These are phyloP conservation scores for Phodopus roborovskii DNA, from an alignment of 2,113 vertebrate genomes.

Conservation along the genomic window DNA sequence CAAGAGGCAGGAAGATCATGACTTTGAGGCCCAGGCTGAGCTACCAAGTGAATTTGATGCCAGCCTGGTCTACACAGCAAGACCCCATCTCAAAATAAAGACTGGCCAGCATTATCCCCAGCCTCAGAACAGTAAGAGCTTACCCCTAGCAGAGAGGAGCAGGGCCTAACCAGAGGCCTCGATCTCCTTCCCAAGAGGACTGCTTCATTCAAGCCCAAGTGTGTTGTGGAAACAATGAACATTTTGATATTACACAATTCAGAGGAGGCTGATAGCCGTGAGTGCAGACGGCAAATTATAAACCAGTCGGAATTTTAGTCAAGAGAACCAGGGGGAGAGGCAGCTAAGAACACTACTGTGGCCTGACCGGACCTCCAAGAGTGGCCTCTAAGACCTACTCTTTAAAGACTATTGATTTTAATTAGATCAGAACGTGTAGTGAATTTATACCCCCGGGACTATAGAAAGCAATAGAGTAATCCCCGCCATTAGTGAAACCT, in stretches of 20 bases:
- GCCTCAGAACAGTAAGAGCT: not conserved
- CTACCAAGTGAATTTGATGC: not conserved
- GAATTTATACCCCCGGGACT: not conserved
- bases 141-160: not conserved
- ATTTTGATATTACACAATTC: not conserved
- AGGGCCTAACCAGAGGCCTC: not conserved
- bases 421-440: not conserved
- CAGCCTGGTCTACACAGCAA: not conserved
- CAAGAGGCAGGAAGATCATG: not conserved
- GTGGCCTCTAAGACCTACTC: not conserved
- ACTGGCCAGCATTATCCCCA: not conserved
- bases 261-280: not conserved
- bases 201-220: not conserved
- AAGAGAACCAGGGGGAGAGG: not conserved
- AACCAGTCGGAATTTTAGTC: not conserved
- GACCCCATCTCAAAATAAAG: not conserved
- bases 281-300: not conserved
- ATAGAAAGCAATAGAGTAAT: not conserved
- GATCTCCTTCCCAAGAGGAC: not conserved
- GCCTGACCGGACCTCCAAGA: not conserved
- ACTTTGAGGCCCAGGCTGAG: not conserved
- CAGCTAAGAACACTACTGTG: not conserved
- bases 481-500: not conserved
- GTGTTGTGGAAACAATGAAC: too few species aligned
- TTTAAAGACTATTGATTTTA: constrained; percentile 28